Evolutionary conservation across 2,113 vertebrate species (phyloP), one percentile per base, ranked within the genome.

Genomic region (Struthio camelus): DNA sequence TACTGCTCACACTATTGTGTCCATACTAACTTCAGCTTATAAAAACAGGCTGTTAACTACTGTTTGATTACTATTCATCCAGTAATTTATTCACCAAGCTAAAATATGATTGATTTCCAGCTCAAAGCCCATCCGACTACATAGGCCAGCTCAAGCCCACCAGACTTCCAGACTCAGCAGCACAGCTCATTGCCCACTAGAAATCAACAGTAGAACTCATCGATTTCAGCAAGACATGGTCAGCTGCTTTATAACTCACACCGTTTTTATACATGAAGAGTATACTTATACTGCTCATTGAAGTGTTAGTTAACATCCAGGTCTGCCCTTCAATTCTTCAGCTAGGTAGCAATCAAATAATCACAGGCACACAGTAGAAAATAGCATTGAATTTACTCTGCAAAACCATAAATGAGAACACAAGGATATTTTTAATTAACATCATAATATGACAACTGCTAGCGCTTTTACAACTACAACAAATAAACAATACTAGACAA

Each of bases 181-280:
- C 59, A 80, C 28, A 93, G 38, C 75, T n/a, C 51, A 75, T 3
- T 46, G 28, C 7, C 28, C 10, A 32, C 20, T 2, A 95, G 22
- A 90, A 91, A 81, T n/a, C 27, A n/a, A 13, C 6, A 81, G 24
- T 1, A 1, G 87, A 71, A 23, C 16, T 53, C n/a, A 80, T 20
- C 36, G 24, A 3, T 46, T 76, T 67, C n/a, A 84, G 11, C 3
- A 18, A 40, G 38, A 14, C 10, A 88, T 34, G 18, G 67, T 78
- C 61, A 53, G 17, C 18, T 9, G 5, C 44, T 46, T 0, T 1
- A 22, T 20, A 42, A 9, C 17, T 42, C 42, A 25, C 38, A 75
- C 9, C 38, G 16, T 1, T 12, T 42, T 28, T 50, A 22, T 19
- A 56, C 7, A n/a, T 20, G 18, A 67, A 92, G 8, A 1, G 6